These are phyloP conservation scores for Paramormyrops kingsleyae DNA, from an alignment of 2,113 vertebrate species.

Conservation along the genomic window DNA sequence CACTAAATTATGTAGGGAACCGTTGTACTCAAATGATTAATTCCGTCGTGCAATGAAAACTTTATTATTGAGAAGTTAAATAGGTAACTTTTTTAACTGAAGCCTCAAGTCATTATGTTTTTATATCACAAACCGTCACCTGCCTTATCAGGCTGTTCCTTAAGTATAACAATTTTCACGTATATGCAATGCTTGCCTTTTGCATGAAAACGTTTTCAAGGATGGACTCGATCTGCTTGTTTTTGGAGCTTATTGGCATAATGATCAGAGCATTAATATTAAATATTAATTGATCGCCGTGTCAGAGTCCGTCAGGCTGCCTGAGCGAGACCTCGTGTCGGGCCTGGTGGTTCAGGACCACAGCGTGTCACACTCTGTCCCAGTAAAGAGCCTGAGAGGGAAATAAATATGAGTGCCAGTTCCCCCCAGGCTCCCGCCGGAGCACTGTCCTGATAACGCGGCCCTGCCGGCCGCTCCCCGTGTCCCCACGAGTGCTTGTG, in stretches of 20 bases:
- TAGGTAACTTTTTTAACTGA: neutral
- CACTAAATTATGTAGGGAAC: neutral
- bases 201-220: neutral
- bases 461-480: slow-evolving; percentile 48
- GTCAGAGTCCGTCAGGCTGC: neutral
- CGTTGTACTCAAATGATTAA: neutral
- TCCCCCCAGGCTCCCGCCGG: slow-evolving; percentile 45
- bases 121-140: neutral
- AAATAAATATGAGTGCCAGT: slow-evolving; percentile 38
- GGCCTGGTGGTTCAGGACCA: neutral
- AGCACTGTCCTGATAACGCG: slow-evolving; percentile 51
- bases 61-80: neutral
- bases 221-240: neutral
- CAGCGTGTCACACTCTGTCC: neutral
- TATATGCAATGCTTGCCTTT: neutral
- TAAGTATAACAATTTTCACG: neutral
- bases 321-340: neutral
- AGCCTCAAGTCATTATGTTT: neutral
- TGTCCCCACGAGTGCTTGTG: slow-evolving; percentile 51
- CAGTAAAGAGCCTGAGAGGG: slow-evolving; percentile 20
- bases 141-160: neutral
- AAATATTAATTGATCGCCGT: neutral
- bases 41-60: neutral
- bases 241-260: neutral
- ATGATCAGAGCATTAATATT: neutral